A percentile compares a stretch with the other conserved stretches of the same genome.
These are phyloP conservation scores for Tachina grossa DNA, from an alignment of 2,888 invertebrate genomes.

Conservation along the genomic window DNA sequence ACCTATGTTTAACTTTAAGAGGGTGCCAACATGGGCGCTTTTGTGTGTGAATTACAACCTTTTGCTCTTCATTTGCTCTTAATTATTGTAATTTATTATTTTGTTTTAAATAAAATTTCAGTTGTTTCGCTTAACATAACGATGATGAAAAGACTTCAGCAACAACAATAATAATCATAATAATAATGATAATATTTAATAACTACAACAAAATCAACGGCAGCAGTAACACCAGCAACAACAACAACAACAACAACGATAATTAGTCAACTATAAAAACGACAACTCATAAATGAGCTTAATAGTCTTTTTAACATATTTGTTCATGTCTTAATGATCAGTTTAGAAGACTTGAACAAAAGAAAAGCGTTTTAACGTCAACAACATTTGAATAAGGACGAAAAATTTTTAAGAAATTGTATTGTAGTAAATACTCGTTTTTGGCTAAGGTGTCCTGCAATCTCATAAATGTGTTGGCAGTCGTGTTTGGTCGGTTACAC, in stretches of 20 bases:
- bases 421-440: too few relatives aligned
- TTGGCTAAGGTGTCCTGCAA: too few relatives aligned
- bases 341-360: conserved; percentile 8
- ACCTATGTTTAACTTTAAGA: conserved; percentile 81
- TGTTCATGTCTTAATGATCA: conserved; percentile 27
- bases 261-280: conserved; percentile 45
- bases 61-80: conserved; percentile 79
- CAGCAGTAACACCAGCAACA: background rate
- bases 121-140: conserved; percentile 45
- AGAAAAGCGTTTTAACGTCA: background rate
- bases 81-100: conserved; percentile 83
- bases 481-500: too few relatives aligned
- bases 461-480: too few relatives aligned
- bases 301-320: conserved; percentile 42
- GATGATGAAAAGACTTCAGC: conserved; percentile 54
- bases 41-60: conserved; percentile 78
- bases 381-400: conserved; percentile 28
- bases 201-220: conserved; percentile 27
- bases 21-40: conserved; percentile 79
- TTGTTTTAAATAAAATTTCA: conserved; percentile 72
- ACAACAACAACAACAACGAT: background rate
- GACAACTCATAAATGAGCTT: conserved; percentile 53
- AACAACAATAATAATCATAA: conserved; percentile 38
- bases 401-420: background rate
- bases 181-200: conserved; percentile 44